Evolutionary conservation across 2,797 vertebrate genomes (phyloP).

Genomic region (Sebastiscus tertius): DNA sequence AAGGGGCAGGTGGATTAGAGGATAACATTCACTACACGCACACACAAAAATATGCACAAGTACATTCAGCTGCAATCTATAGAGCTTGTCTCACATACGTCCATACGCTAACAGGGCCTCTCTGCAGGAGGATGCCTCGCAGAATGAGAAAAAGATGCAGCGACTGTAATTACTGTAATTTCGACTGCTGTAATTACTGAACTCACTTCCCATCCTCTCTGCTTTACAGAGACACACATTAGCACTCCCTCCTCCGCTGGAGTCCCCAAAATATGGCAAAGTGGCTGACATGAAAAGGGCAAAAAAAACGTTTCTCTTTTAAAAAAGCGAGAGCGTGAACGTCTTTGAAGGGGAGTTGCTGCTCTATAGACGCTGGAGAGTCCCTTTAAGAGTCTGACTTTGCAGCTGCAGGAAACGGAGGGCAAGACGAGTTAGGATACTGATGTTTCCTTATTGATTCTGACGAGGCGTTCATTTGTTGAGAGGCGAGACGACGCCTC

Average conservation of each 20-base stretch:
- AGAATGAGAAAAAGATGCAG: constrained; percentile 47
- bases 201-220: constrained; percentile 70
- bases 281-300: constrained; percentile 54
- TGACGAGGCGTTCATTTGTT: constrained; percentile 34
- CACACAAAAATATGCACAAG: not conserved
- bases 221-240: constrained; percentile 64
- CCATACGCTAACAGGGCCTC: constrained; percentile 20
- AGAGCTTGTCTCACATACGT: constrained; percentile 10
- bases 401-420: constrained; percentile 64
- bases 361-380: constrained; percentile 44
- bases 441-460: constrained; percentile 46
- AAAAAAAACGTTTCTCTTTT: constrained; percentile 34
- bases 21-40: not conserved
- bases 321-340: constrained; percentile 10
- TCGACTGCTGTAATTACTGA: constrained; percentile 63
- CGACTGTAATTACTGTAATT: constrained; percentile 71
- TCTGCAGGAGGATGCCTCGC: constrained; percentile 46
- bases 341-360: constrained; percentile 45
- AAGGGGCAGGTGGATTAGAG: constrained; percentile 19
- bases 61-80: constrained; percentile 35
- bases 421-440: constrained; percentile 20
- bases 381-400: constrained; percentile 35
- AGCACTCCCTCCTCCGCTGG: constrained; percentile 50
- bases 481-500: constrained; percentile 3
- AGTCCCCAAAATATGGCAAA: constrained; percentile 54